phyloP scores from a whole-genome alignment of 2,888 invertebrate species.

The Erebia epiphron region DNA sequence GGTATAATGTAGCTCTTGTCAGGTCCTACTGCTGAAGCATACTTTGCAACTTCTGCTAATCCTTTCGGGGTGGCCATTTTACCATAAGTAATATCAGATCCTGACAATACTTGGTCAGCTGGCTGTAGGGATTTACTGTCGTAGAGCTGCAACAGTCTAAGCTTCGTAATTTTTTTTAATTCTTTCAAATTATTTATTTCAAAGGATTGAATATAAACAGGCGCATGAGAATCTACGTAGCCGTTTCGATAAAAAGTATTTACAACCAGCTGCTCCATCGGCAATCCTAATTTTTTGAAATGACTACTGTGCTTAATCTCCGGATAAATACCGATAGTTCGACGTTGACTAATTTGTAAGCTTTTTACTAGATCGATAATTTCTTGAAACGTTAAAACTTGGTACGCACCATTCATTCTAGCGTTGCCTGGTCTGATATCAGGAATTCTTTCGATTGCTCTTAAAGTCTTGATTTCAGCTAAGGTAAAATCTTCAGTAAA shows the following conservation, averaged over 20 bases:
- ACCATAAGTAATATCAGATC: constrained; percentile 62
- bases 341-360: constrained; percentile 59
- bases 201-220: constrained; percentile 73
- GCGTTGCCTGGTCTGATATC: constrained; percentile 65
- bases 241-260: constrained; percentile 66
- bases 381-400: constrained; percentile 70
- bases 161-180: constrained; percentile 61
- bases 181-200: constrained; percentile 71
- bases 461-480: constrained; percentile 67
- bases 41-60: constrained; percentile 63
- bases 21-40: constrained; percentile 72
- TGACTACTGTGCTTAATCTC: constrained; percentile 73
- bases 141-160: constrained; percentile 65
- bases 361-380: constrained; percentile 70
- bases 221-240: constrained; percentile 58
- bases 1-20: constrained; percentile 71
- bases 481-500: constrained; percentile 76
- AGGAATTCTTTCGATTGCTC: constrained; percentile 69
- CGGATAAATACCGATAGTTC: constrained; percentile 68
- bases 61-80: constrained; percentile 71
- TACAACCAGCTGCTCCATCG: constrained; percentile 66
- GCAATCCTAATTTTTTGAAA: constrained; percentile 61
- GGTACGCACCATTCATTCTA: constrained; percentile 62
- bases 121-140: constrained; percentile 53
- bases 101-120: constrained; percentile 58